Base-by-base conservation (phyloP, 1,140 invertebrate genomes). In the Ganaspis sp. region DNA sequence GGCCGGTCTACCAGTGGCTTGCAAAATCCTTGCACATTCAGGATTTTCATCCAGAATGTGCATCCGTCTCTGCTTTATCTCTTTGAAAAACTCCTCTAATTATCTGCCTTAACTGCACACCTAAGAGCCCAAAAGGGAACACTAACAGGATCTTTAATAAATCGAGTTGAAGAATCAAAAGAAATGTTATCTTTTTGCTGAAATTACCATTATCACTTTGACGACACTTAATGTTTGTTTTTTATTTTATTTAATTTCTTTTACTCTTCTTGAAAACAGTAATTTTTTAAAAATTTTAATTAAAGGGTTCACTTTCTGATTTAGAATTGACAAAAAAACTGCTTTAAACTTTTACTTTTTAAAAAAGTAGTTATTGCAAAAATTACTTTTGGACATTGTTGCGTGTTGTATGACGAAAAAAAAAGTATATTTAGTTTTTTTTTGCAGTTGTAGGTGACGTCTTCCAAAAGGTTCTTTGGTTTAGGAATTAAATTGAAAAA, bases 1-100 rank as follows among this genome's bases (percentile, higher is more conserved):
- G 58, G 58, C 58, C 15, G 29, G 58, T 64, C 58, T 64, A 64
- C 58, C 23, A 64, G 58, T 29, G 58, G 58, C 58, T 26, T 64
- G 58, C 58, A 64, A 64, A 64, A 64, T 64, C 58, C 58, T 64
- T 64, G 58, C 58, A 64, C 58, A 64, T 64, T 64, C 58, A 64
- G 58, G 58, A 64, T 64, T 64, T 64, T 64, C 58, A 64, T 34
- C 58, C 58, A 29, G 58, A 49, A 49, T 49, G 26, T 64, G 23
- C 58, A 64, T 64, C 58, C 58, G 26, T 64, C 58, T 64, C 58
- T 64, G 58, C 58, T 64, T 64, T 29, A 64, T 64, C 58, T 64
- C 23, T 64, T 64, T 29, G 23, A 64, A 64, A 64, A 64, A 64
- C 58, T 64, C 58, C 58, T 64, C 58, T 64, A 64, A 64, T 64